Percentiles rank a stretch among this genome's conserved stretches.
Conservation (phyloP, 2,888 invertebrate genomes). For the Acleris sparsana region DNA sequence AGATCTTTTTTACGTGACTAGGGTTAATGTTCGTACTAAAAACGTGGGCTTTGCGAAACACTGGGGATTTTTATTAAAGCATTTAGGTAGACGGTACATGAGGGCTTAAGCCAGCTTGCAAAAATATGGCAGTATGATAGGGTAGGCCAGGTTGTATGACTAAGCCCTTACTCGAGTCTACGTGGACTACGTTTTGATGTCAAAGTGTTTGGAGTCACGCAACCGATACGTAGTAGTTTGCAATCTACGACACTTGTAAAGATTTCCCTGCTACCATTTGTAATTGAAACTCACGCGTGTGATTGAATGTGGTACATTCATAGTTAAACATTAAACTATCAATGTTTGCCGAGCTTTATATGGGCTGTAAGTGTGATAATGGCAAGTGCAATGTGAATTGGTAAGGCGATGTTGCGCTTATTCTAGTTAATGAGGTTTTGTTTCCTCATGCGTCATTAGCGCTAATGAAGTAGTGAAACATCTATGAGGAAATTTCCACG, state of each 20-base stretch:
- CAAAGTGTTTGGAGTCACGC: conserved; percentile 55
- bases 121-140: background rate
- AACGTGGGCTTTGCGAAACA: background rate
- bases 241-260: background rate
- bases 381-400: conserved; percentile 9
- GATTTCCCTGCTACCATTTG: background rate
- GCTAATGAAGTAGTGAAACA: background rate
- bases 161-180: conserved; percentile 6
- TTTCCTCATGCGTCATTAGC: conserved; percentile 12
- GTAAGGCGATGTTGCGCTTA: conserved; percentile 14
- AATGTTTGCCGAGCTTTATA: background rate
- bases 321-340: background rate
- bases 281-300: background rate
- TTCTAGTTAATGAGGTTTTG: conserved; percentile 1
- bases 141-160: conserved; percentile 7
- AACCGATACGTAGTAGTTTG: conserved; percentile 38
- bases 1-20: conserved; percentile 3
- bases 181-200: conserved; percentile 7
- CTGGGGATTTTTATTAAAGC: background rate
- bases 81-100: background rate
- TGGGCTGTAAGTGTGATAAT: conserved; percentile 7
- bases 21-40: background rate
- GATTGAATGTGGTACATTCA: background rate
- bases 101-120: background rate
- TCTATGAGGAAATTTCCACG: background rate